Evolutionary conservation across 2,888 invertebrate species (phyloP).

Genomic region (Nomada hirtipes): DNA sequence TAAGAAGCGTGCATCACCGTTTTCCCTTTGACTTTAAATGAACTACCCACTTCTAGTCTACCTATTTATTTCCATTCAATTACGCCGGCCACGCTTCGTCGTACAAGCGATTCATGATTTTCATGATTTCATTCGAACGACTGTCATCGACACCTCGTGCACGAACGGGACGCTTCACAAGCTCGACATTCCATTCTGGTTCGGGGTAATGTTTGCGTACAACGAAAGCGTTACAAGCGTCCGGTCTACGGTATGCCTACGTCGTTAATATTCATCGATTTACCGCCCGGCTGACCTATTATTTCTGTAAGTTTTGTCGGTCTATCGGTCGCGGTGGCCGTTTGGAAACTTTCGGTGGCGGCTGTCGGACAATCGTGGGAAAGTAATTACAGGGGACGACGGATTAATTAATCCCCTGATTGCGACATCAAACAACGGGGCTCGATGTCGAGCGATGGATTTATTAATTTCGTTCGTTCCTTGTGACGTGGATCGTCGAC

Average conservation of each 20-base stretch:
- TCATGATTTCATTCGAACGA: not conserved
- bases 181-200: not conserved
- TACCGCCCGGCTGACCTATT: not conserved
- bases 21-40: constrained; percentile 26
- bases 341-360: constrained; percentile 17
- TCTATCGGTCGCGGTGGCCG: constrained; percentile 5
- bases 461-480: constrained; percentile 49
- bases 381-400: constrained; percentile 39
- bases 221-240: constrained; percentile 12
- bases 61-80: constrained; percentile 27
- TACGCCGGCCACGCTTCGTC: not conserved
- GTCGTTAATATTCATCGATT: constrained; percentile 39
- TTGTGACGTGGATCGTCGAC: constrained; percentile 18
- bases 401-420: constrained; percentile 52
- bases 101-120: not conserved
- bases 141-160: constrained; percentile 12
- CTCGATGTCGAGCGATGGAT: constrained; percentile 18
- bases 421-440: constrained; percentile 30
- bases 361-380: constrained; percentile 6
- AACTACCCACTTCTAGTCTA: not conserved
- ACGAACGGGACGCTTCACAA: not conserved
- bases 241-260: not conserved
- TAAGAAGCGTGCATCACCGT: constrained; percentile 47
- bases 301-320: constrained; percentile 34
- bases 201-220: constrained; percentile 20